phyloP scores from a whole-genome alignment of 2,888 invertebrate species.

The Hirtodrosophila duncani region DNA sequence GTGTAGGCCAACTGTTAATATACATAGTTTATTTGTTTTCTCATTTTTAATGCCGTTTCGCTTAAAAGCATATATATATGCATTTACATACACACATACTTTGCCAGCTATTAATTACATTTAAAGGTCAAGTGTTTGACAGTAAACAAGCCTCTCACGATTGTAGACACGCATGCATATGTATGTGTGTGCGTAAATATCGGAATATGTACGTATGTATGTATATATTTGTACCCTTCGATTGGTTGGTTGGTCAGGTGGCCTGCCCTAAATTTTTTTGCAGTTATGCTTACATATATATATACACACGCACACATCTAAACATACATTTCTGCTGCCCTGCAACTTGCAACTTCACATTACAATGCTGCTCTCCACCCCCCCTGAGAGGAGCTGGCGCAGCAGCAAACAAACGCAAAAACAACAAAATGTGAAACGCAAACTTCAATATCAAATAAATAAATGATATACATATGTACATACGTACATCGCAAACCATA shows the following conservation, averaged over 20 bases:
- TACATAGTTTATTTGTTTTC: too few species aligned
- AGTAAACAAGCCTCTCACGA: conserved; percentile 39
- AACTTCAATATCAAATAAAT: conserved; percentile 54
- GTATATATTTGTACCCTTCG: conserved; percentile 42
- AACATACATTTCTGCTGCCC: background rate
- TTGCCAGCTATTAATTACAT: conserved; percentile 62
- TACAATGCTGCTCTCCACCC: conserved; percentile 33
- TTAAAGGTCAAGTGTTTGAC: conserved; percentile 64
- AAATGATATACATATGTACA: conserved; percentile 46
- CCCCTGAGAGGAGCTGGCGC: background rate
- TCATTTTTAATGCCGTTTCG: background rate
- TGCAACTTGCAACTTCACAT: conserved; percentile 21
- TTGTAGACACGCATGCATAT: conserved; percentile 2
- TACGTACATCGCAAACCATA: too few species aligned
- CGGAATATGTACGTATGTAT: too few species aligned
- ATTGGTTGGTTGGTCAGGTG: conserved; percentile 68
- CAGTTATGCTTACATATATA: conserved; percentile 8
- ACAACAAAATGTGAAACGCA: conserved; percentile 22
- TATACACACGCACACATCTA: background rate
- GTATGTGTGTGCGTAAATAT: conserved; percentile 1
- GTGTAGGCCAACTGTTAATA: too few species aligned
- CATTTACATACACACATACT: conserved; percentile 44
- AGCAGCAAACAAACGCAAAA: background rate
- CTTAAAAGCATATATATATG: conserved; percentile 19
- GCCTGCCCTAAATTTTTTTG: conserved; percentile 64